Evolutionary conservation across 2,797 vertebrate species (phyloP).

Genomic region (Xenops minutus): DNA sequence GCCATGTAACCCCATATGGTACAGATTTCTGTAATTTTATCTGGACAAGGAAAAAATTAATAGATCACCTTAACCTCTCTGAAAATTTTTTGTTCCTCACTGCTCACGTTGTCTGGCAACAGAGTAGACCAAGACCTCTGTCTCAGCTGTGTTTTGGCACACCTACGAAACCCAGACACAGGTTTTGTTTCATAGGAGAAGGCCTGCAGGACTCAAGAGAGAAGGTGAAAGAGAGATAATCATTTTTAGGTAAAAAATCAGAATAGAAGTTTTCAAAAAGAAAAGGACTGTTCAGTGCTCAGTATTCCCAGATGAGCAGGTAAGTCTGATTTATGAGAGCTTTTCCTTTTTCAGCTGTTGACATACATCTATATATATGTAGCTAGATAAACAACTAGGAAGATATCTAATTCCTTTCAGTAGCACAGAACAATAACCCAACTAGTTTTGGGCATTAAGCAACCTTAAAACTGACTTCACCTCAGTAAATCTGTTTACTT

Average conservation of each 20-base stretch:
- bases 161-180: background rate
- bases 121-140: background rate
- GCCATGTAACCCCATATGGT: background rate
- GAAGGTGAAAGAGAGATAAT: background rate
- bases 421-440: background rate
- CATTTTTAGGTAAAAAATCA: background rate
- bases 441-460: background rate
- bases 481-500: background rate
- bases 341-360: background rate
- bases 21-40: background rate
- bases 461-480: background rate
- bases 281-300: background rate
- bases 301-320: background rate
- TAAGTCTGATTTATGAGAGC: background rate
- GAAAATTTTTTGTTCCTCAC: background rate
- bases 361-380: background rate
- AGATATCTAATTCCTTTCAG: background rate
- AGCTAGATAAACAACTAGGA: background rate
- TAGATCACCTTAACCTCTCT: background rate
- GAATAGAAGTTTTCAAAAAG: background rate
- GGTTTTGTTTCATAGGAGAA: background rate
- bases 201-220: background rate
- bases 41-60: background rate
- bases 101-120: background rate
- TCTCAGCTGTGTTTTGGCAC: background rate